phyloP scores from a whole-genome alignment of 2,888 invertebrate species.

The Synanthedon andrenaeformis region DNA sequence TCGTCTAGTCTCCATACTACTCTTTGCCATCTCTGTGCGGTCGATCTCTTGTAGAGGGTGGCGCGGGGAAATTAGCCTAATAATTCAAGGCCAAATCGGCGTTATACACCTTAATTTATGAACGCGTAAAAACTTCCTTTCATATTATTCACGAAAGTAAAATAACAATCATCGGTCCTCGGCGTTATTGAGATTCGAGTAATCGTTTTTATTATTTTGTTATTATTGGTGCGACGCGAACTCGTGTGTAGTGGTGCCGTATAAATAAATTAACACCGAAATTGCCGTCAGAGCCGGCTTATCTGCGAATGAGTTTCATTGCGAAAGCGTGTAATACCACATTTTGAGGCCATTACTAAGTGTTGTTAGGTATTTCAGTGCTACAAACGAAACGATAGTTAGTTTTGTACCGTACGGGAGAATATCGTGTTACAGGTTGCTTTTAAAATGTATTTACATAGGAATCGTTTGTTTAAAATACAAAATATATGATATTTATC shows the following conservation, averaged over 20 bases:
- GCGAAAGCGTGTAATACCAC: conserved; percentile 11
- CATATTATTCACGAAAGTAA: conserved; percentile 16
- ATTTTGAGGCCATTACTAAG: conserved; percentile 17
- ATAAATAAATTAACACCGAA: conserved; percentile 7
- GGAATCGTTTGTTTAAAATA: too few species aligned
- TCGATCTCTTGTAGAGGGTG: too few species aligned
- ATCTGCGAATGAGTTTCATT: conserved; percentile 16
- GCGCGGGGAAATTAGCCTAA: too few species aligned
- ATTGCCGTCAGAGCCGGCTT: conserved; percentile 8
- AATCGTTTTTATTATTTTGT: neutral
- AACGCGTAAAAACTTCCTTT: conserved; percentile 16
- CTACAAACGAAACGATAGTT: conserved; percentile 12
- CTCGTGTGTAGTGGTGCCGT: neutral
- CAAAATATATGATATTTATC: too few species aligned
- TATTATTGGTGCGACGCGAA: neutral
- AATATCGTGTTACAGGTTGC: conserved; percentile 26
- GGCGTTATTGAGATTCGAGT: neutral
- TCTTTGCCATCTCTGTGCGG: too few species aligned
- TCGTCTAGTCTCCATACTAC: too few species aligned
- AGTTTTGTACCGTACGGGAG: neutral
- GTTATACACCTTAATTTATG: too few species aligned
- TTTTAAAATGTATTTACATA: neutral
- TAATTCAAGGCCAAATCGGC: too few species aligned
- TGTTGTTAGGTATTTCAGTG: conserved; percentile 21
- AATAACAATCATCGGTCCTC: conserved; percentile 2